Conservation (phyloP, 1,140 invertebrate genomes). For the Stenopsyche tienmushanensis region DNA sequence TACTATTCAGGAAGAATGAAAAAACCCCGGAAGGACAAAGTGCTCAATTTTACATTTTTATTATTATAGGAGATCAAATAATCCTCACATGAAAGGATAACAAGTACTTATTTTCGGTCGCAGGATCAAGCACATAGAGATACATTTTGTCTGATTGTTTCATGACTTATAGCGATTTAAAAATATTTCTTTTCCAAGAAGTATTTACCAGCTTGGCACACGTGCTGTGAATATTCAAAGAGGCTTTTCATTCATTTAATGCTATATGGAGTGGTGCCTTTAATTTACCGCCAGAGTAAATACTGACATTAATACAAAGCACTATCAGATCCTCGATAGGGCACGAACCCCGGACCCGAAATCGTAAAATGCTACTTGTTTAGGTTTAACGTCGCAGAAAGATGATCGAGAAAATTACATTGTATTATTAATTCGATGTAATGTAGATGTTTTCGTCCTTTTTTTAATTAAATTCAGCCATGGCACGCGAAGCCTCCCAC, state of each 20-base stretch:
- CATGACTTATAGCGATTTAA: too few relatives aligned
- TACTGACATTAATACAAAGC: slow-evolving; percentile 13
- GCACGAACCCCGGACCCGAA: slow-evolving; percentile 13
- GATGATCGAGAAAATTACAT: slow-evolving; percentile 27
- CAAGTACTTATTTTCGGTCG: too few relatives aligned
- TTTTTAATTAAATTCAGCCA: slow-evolving; percentile 11
- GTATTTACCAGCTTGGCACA: background rate
- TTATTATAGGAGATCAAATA: too few relatives aligned
- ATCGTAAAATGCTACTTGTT: slow-evolving; percentile 10
- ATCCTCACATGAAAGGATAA: too few relatives aligned
- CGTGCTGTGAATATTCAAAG: slow-evolving; percentile 7
- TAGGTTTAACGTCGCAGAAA: slow-evolving; percentile 27
- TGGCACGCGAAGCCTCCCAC: background rate
- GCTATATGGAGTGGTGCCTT: slow-evolving; percentile 2
- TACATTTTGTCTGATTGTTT: too few relatives aligned
- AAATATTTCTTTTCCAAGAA: too few relatives aligned
- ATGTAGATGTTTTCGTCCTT: slow-evolving; percentile 14
- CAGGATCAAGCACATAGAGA: too few relatives aligned
- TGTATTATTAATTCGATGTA: slow-evolving; percentile 16
- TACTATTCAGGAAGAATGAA: too few relatives aligned
- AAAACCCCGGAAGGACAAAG: too few relatives aligned
- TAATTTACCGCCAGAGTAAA: slow-evolving; percentile 34
- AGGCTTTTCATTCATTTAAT: background rate
- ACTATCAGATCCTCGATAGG: slow-evolving; percentile 11
- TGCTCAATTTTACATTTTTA: too few relatives aligned